A percentile compares a stretch with the other conserved stretches of the same genome.
Evolutionary conservation across 2,113 vertebrate species (phyloP).

Genomic region (Vulpes vulpes): DNA sequence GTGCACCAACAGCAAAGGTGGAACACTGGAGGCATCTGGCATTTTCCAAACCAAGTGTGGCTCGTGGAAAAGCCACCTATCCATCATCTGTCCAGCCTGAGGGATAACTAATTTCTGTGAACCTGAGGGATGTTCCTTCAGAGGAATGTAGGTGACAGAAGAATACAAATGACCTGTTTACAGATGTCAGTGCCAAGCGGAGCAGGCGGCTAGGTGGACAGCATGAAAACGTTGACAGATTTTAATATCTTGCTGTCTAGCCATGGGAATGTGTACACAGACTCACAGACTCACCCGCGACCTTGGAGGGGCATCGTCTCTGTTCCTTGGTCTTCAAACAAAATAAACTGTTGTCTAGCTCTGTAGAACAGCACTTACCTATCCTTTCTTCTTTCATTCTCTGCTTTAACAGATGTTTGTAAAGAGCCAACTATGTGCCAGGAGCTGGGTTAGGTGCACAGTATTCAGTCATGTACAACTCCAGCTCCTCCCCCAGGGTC

Average conservation of each 20-base stretch:
- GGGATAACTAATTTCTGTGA: constrained; percentile 77
- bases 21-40: constrained; percentile 25
- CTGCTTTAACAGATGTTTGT: background rate
- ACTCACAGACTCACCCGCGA: background rate
- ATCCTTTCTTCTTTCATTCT: background rate
- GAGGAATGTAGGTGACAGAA: constrained; percentile 61
- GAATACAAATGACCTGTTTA: constrained; percentile 82
- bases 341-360: background rate
- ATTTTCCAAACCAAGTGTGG: constrained; percentile 29
- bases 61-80: constrained; percentile 54
- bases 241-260: constrained; percentile 68
- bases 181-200: constrained; percentile 21
- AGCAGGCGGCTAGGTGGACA: constrained; percentile 49
- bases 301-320: constrained; percentile 47
- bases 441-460: background rate
- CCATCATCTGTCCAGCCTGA: constrained; percentile 68
- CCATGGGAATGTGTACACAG: background rate
- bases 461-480: background rate
- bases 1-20: rapidly evolving
- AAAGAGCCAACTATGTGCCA: background rate
- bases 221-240: constrained; percentile 1
- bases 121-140: constrained; percentile 70
- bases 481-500: background rate
- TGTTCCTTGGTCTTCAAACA: background rate
- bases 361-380: background rate